Evolutionary conservation across 2,888 invertebrate genomes (phyloP).

Genomic region (Lymantria monacha): DNA sequence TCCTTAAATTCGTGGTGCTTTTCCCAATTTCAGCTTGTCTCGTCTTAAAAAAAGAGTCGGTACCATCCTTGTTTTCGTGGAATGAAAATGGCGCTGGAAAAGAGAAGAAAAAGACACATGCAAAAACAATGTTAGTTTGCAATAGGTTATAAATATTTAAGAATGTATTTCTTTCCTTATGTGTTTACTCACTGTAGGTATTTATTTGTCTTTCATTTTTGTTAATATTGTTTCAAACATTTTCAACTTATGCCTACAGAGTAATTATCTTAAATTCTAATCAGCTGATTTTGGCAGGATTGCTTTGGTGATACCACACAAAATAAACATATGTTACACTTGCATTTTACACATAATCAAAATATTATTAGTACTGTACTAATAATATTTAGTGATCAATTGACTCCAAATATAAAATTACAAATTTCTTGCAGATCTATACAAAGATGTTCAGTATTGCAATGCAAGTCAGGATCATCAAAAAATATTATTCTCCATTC

Average conservation of each 20-base stretch:
- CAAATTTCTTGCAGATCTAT: conserved; percentile 12
- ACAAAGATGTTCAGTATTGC: conserved; percentile 26
- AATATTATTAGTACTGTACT: no score
- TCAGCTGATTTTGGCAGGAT: neutral
- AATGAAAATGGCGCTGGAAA: conserved; percentile 1
- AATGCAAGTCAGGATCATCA: conserved; percentile 19
- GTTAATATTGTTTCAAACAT: no score
- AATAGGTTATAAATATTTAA: neutral
- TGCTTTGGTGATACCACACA: neutral
- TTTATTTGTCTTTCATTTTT: no score
- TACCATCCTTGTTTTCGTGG: conserved; percentile 19
- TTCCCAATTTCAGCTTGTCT: conserved; percentile 5
- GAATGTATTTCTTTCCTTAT: neutral
- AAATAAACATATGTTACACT: neutral
- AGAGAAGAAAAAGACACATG: neutral
- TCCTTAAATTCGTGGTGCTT: neutral
- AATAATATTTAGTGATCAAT: no score
- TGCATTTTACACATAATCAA: no score
- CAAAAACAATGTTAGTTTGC: neutral
- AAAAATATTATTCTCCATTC: conserved; percentile 22
- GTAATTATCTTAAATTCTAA: neutral
- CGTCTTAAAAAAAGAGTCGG: conserved; percentile 14
- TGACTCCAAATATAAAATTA: neutral
- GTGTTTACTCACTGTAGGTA: no score
- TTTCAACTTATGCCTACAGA: no score